Evolutionary conservation across 2,797 vertebrate species (phyloP).

Genomic region (Sylvia borin): DNA sequence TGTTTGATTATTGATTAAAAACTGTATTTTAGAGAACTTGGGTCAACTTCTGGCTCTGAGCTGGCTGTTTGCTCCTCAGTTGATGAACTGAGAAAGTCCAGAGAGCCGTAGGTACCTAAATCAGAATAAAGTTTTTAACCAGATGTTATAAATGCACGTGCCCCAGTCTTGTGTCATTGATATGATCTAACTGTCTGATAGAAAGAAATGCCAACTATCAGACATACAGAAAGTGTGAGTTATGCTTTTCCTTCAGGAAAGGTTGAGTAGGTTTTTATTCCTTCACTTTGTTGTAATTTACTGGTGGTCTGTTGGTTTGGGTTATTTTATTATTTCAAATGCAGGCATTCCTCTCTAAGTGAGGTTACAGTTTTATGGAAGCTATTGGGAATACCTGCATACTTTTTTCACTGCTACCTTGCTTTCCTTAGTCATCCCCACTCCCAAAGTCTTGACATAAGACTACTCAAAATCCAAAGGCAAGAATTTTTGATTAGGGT

Average conservation of each 20-base stretch:
- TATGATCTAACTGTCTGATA: neutral
- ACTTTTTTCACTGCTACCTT: neutral
- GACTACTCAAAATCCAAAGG: neutral
- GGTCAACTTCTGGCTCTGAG: neutral
- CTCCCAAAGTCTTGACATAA: neutral
- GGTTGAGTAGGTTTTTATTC: neutral
- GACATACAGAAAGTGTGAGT: neutral
- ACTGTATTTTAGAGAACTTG: neutral
- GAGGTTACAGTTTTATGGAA: neutral
- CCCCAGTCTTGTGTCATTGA: neutral
- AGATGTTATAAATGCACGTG: neutral
- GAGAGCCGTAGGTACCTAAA: neutral
- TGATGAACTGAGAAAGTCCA: neutral
- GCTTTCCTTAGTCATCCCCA: neutral
- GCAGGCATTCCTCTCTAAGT: neutral
- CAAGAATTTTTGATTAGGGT: neutral
- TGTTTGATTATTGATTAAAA: neutral
- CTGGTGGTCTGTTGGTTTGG: neutral
- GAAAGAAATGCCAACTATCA: neutral
- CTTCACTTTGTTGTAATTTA: neutral
- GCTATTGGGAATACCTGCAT: neutral
- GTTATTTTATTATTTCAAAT: neutral
- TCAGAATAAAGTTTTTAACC: neutral
- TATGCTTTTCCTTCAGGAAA: neutral
- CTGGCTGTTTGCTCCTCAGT: neutral